Evolutionary conservation across 2,113 vertebrate species (phyloP).

Genomic region (Indicator indicator): DNA sequence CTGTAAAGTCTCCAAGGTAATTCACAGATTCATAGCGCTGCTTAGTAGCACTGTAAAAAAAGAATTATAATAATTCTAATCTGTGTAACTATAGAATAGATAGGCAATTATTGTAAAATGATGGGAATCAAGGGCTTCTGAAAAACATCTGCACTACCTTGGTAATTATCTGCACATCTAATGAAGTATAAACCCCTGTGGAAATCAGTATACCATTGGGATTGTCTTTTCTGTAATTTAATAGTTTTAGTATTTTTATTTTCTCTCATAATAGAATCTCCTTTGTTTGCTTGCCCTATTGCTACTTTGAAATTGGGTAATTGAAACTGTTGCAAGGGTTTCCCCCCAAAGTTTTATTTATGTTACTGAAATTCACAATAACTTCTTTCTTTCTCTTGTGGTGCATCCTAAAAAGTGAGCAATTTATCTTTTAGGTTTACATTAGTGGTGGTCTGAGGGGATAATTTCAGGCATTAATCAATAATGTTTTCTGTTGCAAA

Average conservation of each 20-base stretch:
- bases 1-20: neutral
- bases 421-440: slow-evolving; percentile 12
- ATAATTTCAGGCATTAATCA: slow-evolving; percentile 30
- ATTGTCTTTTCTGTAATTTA: neutral
- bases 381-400: slow-evolving; percentile 4
- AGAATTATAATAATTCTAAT: neutral
- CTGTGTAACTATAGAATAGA: neutral
- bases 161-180: slow-evolving; percentile 14
- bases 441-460: slow-evolving; percentile 10
- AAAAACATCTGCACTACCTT: neutral
- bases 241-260: neutral
- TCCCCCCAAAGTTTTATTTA: neutral
- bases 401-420: neutral
- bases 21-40: neutral
- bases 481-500: slow-evolving; percentile 7
- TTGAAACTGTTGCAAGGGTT: neutral
- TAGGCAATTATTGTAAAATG: neutral
- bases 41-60: neutral
- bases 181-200: neutral
- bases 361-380: neutral
- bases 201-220: neutral
- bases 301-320: neutral
- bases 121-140: neutral
- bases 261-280: neutral
- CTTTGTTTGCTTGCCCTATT: neutral